A percentile compares a stretch with the other conserved stretches of the same genome.
Conservation (phyloP, 2,113 vertebrate species). For the Hiodon alosoides region DNA sequence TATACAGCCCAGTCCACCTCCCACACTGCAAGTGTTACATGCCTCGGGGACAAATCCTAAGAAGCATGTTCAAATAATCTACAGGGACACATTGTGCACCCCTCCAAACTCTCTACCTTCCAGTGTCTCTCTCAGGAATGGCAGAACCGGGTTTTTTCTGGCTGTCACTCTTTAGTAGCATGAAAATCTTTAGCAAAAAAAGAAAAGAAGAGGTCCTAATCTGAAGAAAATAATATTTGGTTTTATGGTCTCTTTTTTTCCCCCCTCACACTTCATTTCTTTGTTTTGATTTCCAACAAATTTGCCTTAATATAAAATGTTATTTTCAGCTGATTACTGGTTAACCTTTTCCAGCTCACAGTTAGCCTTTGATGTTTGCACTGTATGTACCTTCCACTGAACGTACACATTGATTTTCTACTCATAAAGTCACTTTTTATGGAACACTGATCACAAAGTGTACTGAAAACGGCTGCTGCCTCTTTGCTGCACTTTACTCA, state of each 20-base stretch:
- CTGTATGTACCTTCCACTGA: constrained; percentile 23
- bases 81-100: no score
- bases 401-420: constrained; percentile 49
- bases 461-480: constrained; percentile 45
- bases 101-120: no score
- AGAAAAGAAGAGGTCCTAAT: background rate
- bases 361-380: constrained; percentile 25
- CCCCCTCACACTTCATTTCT: background rate
- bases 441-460: constrained; percentile 43
- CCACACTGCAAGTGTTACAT: no score
- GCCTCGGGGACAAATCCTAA: no score
- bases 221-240: background rate
- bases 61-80: no score
- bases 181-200: background rate
- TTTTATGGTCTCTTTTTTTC: background rate
- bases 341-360: background rate
- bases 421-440: constrained; percentile 53
- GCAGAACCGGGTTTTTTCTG: background rate
- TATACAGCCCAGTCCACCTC: no score
- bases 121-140: no score
- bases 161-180: background rate
- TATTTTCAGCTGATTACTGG: background rate
- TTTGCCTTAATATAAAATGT: background rate
- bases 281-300: background rate
- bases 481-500: constrained; percentile 37